phyloP scores from a whole-genome alignment of 92 coral and sea anemone species.

The Parazoanthus darwini region DNA sequence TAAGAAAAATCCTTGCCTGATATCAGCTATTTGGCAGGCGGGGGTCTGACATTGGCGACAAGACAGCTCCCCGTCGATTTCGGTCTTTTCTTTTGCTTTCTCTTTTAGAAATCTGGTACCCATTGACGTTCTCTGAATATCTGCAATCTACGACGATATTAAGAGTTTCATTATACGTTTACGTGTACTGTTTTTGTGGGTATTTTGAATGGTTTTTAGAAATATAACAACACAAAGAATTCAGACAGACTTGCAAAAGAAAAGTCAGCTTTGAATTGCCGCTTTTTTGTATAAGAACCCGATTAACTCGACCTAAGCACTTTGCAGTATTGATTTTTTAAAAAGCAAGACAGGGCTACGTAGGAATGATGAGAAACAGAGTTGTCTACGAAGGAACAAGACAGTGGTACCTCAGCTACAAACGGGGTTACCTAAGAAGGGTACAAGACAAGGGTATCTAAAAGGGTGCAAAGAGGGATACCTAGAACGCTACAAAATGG shows the following conservation, averaged over 20 bases:
- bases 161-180: neutral
- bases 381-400: no score
- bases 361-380: no score
- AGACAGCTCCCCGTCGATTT: slow-evolving; percentile 48
- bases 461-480: neutral
- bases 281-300: no score
- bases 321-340: no score
- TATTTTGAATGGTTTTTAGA: neutral
- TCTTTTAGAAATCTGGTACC: slow-evolving; percentile 18
- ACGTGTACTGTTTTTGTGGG: neutral
- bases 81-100: slow-evolving; percentile 9
- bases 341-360: no score
- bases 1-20: slow-evolving; percentile 39
- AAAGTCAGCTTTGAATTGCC: no score
- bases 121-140: slow-evolving; percentile 41
- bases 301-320: no score
- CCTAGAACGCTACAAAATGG: no score
- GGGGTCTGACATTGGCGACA: slow-evolving; percentile 61
- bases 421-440: no score
- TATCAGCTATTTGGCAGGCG: slow-evolving; percentile 54
- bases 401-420: no score
- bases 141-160: slow-evolving; percentile 34
- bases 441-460: neutral
- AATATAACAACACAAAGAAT: neutral
- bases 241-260: neutral